These are phyloP conservation scores for Anticlea derivata DNA, from an alignment of 2,888 invertebrate genomes.

Conservation along the genomic window DNA sequence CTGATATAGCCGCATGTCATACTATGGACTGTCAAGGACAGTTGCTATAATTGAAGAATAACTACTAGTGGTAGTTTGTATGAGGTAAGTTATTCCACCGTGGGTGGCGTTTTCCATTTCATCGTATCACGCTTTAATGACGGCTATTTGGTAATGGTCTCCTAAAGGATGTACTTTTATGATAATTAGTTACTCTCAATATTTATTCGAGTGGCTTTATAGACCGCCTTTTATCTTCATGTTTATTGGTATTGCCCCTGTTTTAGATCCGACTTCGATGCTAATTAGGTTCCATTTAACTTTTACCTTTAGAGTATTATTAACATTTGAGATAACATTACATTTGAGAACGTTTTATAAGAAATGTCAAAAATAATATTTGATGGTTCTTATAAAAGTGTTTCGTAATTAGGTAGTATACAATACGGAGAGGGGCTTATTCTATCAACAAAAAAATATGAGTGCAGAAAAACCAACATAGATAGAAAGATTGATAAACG, in stretches of 20 bases:
- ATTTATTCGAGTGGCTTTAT: constrained; percentile 71
- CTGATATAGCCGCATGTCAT: too few species aligned
- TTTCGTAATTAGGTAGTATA: too few species aligned
- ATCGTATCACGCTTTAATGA: constrained; percentile 67
- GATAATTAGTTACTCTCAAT: constrained; percentile 78
- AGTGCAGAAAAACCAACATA: too few species aligned
- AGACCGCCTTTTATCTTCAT: constrained; percentile 71
- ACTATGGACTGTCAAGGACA: too few species aligned
- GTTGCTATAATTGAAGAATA: too few species aligned
- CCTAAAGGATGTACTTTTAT: constrained; percentile 73
- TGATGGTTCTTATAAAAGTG: too few species aligned
- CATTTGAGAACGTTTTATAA: too few species aligned
- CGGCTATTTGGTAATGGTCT: constrained; percentile 76
- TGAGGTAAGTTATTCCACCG: constrained; percentile 33
- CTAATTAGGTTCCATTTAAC: constrained; percentile 57
- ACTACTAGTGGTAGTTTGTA: background rate
- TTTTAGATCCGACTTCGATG: constrained; percentile 55
- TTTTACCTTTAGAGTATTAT: constrained; percentile 47
- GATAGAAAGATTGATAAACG: too few species aligned
- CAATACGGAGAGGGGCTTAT: too few species aligned
- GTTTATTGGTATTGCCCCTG: constrained; percentile 70
- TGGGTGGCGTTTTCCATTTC: constrained; percentile 68
- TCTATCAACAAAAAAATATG: too few species aligned
- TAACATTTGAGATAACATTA: constrained; percentile 29
- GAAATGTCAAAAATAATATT: too few species aligned